Evolutionary conservation across 2,888 invertebrate genomes (phyloP).

Genomic region (Lissonota sp.): DNA sequence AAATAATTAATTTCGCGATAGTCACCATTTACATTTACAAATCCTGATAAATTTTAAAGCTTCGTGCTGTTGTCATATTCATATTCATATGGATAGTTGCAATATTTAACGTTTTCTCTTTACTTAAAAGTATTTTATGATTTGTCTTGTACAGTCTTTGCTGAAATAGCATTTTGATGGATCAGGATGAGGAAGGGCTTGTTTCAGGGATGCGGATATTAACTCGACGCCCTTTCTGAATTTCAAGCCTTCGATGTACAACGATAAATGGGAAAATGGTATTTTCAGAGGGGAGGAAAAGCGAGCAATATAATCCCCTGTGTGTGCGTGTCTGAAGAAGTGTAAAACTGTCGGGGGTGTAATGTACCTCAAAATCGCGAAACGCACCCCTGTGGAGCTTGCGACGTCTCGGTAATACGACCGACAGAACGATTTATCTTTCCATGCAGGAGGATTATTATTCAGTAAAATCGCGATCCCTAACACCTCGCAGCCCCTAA

Average conservation of each 20-base stretch:
- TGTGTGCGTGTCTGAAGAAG: conserved; percentile 24
- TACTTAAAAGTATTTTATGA: no score
- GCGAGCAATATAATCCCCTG: conserved; percentile 15
- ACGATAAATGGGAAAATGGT: not conserved
- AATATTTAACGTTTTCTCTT: no score
- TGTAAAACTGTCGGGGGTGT: conserved; percentile 48
- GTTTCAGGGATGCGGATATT: no score
- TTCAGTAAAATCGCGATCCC: conserved; percentile 49
- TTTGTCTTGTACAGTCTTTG: no score
- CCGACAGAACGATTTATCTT: conserved; percentile 78
- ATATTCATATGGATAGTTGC: no score
- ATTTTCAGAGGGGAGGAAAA: not conserved
- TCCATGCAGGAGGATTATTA: conserved; percentile 74
- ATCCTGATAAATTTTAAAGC: no score
- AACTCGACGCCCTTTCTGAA: no score
- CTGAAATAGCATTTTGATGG: no score
- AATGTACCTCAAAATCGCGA: conserved; percentile 21
- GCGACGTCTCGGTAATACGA: conserved; percentile 68
- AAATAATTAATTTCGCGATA: no score
- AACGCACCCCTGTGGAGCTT: conserved; percentile 9
- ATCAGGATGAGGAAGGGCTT: no score
- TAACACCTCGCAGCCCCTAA: conserved; percentile 43
- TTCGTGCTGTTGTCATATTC: no score
- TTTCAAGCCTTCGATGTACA: not conserved
- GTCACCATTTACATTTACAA: no score